A percentile compares a stretch with the other conserved stretches of the same genome.
phyloP scores from a whole-genome alignment of 2,113 vertebrate genomes.

The Proteles cristata region DNA sequence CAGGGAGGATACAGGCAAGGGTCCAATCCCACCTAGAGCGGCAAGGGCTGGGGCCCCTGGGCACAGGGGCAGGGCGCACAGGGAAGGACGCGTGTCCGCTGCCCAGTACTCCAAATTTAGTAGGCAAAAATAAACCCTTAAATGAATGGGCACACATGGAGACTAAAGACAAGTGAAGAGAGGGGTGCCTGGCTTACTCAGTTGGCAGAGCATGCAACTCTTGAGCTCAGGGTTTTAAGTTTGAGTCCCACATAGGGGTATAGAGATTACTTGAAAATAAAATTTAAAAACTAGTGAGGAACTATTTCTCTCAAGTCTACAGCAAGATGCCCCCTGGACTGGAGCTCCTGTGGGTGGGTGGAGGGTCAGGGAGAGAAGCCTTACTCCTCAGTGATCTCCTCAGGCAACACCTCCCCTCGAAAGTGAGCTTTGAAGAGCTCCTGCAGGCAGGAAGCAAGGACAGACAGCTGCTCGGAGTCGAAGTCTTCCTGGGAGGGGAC shows the following conservation, averaged over 20 bases:
- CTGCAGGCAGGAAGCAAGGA: conserved; percentile 94
- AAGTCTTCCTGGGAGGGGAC: conserved; percentile 93
- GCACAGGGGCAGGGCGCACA: background rate
- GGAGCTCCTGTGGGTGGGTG: background rate
- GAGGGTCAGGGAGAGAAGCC: conserved; percentile 48
- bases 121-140: background rate
- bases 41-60: background rate
- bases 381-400: conserved; percentile 97
- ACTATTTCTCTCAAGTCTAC: background rate
- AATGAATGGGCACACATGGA: background rate
- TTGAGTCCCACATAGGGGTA: background rate
- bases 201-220: background rate
- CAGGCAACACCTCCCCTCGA: conserved; percentile 95
- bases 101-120: accelerated
- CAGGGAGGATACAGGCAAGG: background rate
- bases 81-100: too few relatives aligned
- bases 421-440: conserved; percentile 97
- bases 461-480: conserved; percentile 95
- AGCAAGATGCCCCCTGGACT: conserved; percentile 36
- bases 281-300: background rate
- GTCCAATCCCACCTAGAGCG: background rate
- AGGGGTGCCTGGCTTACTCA: background rate
- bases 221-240: background rate
- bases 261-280: background rate
- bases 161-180: background rate